These are phyloP conservation scores for Dolomedes plantarius DNA, from an alignment of 2,888 invertebrate species.

Conservation along the genomic window DNA sequence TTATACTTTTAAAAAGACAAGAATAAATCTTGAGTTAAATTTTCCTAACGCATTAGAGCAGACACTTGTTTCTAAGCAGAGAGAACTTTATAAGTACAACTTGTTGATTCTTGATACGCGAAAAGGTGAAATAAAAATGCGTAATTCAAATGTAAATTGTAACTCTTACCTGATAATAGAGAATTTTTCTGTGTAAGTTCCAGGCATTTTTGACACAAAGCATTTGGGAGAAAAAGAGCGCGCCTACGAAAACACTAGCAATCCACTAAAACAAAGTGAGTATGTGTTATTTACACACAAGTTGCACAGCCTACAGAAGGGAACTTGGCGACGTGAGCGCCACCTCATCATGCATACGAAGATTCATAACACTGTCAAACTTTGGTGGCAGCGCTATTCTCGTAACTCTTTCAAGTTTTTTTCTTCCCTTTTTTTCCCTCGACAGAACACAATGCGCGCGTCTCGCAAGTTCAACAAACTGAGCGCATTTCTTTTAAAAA, in stretches of 20 bases:
- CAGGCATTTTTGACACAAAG: constrained; percentile 52
- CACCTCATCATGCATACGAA: neutral
- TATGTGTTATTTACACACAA: neutral
- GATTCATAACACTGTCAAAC: neutral
- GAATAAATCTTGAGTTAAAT: too few species aligned
- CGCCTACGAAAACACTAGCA: neutral
- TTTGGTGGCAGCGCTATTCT: neutral
- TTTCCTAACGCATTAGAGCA: too few species aligned
- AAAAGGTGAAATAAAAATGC: too few species aligned
- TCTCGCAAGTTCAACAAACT: constrained; percentile 10
- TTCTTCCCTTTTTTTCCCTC: neutral
- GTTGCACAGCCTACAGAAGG: neutral
- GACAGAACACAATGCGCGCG: neutral
- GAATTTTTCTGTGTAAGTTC: constrained; percentile 59
- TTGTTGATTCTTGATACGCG: too few species aligned
- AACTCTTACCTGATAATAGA: constrained; percentile 57
- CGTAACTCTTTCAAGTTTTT: neutral
- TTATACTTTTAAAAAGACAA: too few species aligned
- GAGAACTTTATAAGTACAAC: too few species aligned
- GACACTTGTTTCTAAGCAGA: too few species aligned
- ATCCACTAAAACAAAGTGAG: neutral
- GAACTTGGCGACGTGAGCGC: neutral
- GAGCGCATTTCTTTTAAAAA: too few species aligned
- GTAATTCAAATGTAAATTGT: too few species aligned
- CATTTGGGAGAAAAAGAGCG: constrained; percentile 14